phyloP scores from a whole-genome alignment of 2,113 vertebrate genomes.

The Bubo scandiacus region DNA sequence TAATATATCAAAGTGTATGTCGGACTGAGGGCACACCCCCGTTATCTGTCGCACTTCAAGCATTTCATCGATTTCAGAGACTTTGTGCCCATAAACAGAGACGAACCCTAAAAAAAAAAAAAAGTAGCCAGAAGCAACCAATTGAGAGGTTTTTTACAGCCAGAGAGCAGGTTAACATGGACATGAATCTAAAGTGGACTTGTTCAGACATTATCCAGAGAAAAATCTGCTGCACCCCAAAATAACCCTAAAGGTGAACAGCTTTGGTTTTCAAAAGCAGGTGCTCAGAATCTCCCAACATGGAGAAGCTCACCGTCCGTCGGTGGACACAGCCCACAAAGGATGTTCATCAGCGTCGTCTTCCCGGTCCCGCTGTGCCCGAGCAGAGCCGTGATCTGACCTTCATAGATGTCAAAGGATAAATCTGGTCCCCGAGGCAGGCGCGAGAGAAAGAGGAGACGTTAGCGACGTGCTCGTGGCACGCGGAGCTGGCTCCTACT shows the following conservation, averaged over 20 bases:
- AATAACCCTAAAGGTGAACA: accelerated
- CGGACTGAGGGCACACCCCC: constrained; percentile 93
- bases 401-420: constrained; percentile 95
- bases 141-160: neutral
- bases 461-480: accelerated
- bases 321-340: constrained; percentile 91
- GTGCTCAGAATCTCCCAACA: accelerated
- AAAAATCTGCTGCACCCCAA: accelerated
- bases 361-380: constrained; percentile 97
- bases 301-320: constrained; percentile 75
- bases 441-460: neutral
- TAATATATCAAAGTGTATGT: constrained; percentile 94
- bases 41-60: constrained; percentile 89
- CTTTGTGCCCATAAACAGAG: constrained; percentile 88
- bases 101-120: constrained; percentile 76
- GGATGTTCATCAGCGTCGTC: constrained; percentile 94
- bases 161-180: accelerated
- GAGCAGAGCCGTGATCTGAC: constrained; percentile 94
- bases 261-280: neutral
- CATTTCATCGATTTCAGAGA: constrained; percentile 89
- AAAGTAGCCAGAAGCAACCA: neutral
- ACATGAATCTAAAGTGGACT: accelerated
- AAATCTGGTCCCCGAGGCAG: constrained; percentile 75
- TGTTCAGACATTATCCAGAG: neutral
- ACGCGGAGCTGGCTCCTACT: neutral